A percentile compares a stretch with the other conserved stretches of the same genome.
These are phyloP conservation scores for Polypterus bichir DNA, from an alignment of 2,113 vertebrate genomes.

Conservation along the genomic window DNA sequence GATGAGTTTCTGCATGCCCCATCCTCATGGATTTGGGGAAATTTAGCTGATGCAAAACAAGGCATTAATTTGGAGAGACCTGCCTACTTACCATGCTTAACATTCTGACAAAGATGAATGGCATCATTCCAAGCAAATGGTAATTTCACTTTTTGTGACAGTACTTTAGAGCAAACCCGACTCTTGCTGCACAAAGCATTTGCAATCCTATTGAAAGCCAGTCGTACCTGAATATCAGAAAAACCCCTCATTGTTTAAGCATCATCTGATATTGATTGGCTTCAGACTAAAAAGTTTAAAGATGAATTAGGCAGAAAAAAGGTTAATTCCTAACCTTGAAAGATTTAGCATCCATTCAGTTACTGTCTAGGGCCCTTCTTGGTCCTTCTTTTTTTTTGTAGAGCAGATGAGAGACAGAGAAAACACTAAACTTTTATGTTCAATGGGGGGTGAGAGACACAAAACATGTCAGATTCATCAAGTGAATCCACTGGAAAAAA, in stretches of 20 bases:
- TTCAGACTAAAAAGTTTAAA: slow-evolving; percentile 86
- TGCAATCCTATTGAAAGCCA: slow-evolving; percentile 92
- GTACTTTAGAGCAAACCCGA: slow-evolving; percentile 96
- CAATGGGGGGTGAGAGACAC: slow-evolving; percentile 90
- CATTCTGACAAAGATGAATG: slow-evolving; percentile 99
- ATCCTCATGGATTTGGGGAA: slow-evolving; percentile 98
- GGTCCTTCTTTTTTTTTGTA: slow-evolving; percentile 56
- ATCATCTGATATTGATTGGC: slow-evolving; percentile 99
- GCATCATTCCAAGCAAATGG: slow-evolving; percentile 99
- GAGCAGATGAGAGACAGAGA: slow-evolving; percentile 4
- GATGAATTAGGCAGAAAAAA: slow-evolving; percentile 91
- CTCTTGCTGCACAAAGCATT: slow-evolving; percentile 87
- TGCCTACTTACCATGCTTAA: slow-evolving; percentile 85
- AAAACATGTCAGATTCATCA: slow-evolving; percentile 99
- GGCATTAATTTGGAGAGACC: slow-evolving; percentile 98
- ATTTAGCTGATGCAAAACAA: slow-evolving; percentile 99
- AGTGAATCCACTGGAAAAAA: slow-evolving; percentile 99
- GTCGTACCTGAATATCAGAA: slow-evolving; percentile 98
- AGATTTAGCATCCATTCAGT: slow-evolving; percentile 98
- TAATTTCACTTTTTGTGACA: slow-evolving; percentile 99
- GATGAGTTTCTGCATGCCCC: slow-evolving; percentile 77
- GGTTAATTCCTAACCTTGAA: slow-evolving; percentile 99
- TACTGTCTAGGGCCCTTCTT: slow-evolving; percentile 88
- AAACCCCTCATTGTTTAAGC: slow-evolving; percentile 97
- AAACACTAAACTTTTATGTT: slow-evolving; percentile 88